A percentile compares a stretch with the other conserved stretches of the same genome.
Evolutionary conservation across 2,113 vertebrate genomes (phyloP).

Genomic region (Podarcis cretensis): DNA sequence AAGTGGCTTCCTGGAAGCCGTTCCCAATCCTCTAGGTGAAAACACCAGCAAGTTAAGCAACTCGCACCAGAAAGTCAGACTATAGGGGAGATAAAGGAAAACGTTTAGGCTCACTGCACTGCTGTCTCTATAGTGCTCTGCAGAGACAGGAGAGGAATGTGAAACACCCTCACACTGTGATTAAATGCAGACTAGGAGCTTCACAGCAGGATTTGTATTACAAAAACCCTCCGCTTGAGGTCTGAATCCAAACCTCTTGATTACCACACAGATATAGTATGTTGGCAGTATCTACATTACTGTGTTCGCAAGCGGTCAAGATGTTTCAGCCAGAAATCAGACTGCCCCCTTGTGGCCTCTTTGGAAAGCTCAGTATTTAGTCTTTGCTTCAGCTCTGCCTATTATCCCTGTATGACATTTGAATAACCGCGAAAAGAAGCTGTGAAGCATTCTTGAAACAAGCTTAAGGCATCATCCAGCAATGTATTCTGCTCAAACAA

Average conservation of each 20-base stretch:
- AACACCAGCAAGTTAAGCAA: accelerated
- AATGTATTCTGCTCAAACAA: background rate
- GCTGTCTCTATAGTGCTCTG: background rate
- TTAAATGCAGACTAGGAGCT: slow-evolving; percentile 5
- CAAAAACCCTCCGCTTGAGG: background rate
- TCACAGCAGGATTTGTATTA: background rate
- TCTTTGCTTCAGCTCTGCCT: background rate
- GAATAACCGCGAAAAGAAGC: background rate
- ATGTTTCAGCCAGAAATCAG: slow-evolving; percentile 24
- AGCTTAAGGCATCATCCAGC: background rate
- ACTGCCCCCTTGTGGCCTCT: slow-evolving; percentile 44
- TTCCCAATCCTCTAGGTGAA: background rate
- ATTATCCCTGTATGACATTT: background rate
- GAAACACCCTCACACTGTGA: background rate
- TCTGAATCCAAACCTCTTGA: background rate
- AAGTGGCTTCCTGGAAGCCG: background rate
- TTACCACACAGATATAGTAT: background rate
- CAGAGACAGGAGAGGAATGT: background rate
- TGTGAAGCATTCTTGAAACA: background rate
- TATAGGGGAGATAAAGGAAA: background rate
- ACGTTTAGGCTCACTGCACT: slow-evolving; percentile 4
- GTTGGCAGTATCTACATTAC: background rate
- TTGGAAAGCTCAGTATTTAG: background rate
- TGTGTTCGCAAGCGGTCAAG: background rate
- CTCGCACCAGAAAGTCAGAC: background rate